Evolutionary conservation across 2,888 invertebrate species (phyloP).

Genomic region (Drosophila buzzatii): DNA sequence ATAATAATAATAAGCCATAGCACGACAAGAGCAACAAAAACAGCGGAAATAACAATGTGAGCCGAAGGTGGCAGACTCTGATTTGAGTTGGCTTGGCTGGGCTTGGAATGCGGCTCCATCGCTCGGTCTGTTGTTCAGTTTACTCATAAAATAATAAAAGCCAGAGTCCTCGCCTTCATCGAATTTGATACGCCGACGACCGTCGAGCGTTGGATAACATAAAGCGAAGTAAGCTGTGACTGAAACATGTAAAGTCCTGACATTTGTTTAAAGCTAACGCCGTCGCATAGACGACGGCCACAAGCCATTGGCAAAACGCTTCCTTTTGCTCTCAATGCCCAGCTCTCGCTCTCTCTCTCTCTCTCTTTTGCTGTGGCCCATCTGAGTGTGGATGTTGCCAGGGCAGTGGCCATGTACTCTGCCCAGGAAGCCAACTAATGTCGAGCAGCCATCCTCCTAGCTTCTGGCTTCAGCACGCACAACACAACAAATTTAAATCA

Average conservation of each 20-base stretch:
- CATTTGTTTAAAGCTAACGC: constrained; percentile 45
- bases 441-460: constrained; percentile 23
- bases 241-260: constrained; percentile 56
- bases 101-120: constrained; percentile 21
- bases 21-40: constrained; percentile 29
- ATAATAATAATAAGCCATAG: constrained; percentile 76
- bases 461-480: constrained; percentile 10
- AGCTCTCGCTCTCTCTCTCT: not conserved
- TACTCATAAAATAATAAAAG: constrained; percentile 78
- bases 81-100: constrained; percentile 20
- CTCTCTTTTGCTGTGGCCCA: not conserved
- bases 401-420: constrained; percentile 26
- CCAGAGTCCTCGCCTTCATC: constrained; percentile 59
- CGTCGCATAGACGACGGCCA: constrained; percentile 35
- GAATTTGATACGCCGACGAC: constrained; percentile 68
- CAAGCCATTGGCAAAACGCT: constrained; percentile 14
- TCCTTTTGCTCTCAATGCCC: not conserved
- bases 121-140: constrained; percentile 34
- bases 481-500: constrained; percentile 57
- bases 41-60: constrained; percentile 51
- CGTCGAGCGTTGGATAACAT: constrained; percentile 49
- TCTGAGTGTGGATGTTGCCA: constrained; percentile 30
- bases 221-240: constrained; percentile 59
- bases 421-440: constrained; percentile 52
- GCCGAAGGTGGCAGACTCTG: constrained; percentile 40